These are phyloP conservation scores for Plemyria rubiginata DNA, from an alignment of 2,888 invertebrate genomes.

Conservation along the genomic window DNA sequence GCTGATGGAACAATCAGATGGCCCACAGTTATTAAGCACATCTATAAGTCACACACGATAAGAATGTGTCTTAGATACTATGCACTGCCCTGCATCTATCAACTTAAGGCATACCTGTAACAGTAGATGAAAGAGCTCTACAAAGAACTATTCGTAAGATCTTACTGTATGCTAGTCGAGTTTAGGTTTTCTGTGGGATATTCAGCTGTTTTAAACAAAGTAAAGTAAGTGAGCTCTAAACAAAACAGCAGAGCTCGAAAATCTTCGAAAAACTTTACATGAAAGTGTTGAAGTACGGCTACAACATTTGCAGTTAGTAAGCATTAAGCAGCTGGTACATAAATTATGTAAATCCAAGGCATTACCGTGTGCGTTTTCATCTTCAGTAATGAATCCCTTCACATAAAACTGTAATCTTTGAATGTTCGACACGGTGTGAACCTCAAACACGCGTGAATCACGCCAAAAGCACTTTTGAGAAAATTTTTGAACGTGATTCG, in stretches of 20 bases:
- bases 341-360: conserved; percentile 57
- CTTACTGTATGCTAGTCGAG: too few relatives aligned
- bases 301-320: conserved; percentile 24
- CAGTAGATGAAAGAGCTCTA: too few relatives aligned
- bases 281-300: conserved; percentile 18
- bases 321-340: conserved; percentile 43
- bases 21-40: too few relatives aligned
- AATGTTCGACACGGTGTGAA: conserved; percentile 7
- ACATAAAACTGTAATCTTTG: conserved; percentile 55
- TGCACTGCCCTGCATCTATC: too few relatives aligned
- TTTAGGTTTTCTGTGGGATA: too few relatives aligned
- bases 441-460: neutral
- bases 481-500: too few relatives aligned
- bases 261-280: conserved; percentile 14
- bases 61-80: too few relatives aligned
- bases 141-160: too few relatives aligned
- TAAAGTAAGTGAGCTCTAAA: neutral
- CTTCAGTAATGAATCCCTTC: conserved; percentile 56
- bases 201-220: neutral
- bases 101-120: too few relatives aligned
- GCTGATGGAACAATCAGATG: too few relatives aligned
- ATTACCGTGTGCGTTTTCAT: conserved; percentile 49
- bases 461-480: neutral
- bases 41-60: too few relatives aligned
- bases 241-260: conserved; percentile 7